These are phyloP conservation scores for Ivindomyrus marchei DNA, from an alignment of 2,113 vertebrate species.

Conservation along the genomic window DNA sequence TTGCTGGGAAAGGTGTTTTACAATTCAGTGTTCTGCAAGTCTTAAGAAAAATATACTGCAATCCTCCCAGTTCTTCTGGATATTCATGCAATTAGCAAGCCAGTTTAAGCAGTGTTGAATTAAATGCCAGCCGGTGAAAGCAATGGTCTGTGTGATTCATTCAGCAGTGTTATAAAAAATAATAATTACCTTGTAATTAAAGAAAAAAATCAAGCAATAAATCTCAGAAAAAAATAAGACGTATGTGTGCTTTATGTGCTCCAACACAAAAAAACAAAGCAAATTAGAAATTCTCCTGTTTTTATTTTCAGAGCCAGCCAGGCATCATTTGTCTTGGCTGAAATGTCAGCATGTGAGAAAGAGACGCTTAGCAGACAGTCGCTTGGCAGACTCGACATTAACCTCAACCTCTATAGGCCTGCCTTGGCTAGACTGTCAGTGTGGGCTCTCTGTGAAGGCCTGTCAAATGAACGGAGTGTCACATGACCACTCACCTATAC, in stretches of 20 bases:
- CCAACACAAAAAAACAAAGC: not conserved
- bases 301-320: not conserved
- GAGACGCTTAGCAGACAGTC: conserved; percentile 18
- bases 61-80: conserved; percentile 48
- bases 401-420: not conserved
- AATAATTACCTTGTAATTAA: conserved; percentile 46
- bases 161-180: conserved; percentile 37
- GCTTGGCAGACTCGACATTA: conserved; percentile 38
- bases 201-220: conserved; percentile 15
- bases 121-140: conserved; percentile 46
- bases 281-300: not conserved
- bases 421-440: not conserved
- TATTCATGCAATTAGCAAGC: conserved; percentile 54
- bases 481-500: not conserved
- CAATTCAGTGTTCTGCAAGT: conserved; percentile 27
- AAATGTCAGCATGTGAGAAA: not conserved
- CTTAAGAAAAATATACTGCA: conserved; percentile 40
- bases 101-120: conserved; percentile 55
- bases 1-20: conserved; percentile 29
- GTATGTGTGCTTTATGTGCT: not conserved
- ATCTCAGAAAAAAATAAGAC: not conserved
- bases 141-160: conserved; percentile 48
- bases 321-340: not conserved
- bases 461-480: not conserved
- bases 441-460: not conserved